Evolutionary conservation across 2,888 invertebrate genomes (phyloP), one percentile per base, ranked within the genome.

Genomic region (Malacosoma neustria): DNA sequence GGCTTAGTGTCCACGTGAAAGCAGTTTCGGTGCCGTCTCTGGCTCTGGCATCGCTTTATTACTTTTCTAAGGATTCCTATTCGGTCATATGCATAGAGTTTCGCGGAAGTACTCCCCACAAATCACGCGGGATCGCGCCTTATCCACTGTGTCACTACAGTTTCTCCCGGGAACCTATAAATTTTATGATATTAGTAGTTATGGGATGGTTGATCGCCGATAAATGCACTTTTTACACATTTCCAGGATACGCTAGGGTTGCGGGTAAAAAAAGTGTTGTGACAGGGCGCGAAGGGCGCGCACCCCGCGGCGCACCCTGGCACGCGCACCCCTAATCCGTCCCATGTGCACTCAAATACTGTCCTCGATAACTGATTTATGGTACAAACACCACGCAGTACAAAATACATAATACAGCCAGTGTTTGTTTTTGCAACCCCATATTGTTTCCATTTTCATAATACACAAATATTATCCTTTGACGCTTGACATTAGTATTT

Each of bases 81-180:
- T 22, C 3, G 6, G 2, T 9, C 2, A 22, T 3, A 22, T 2
- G 22, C 5, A 22, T 22, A 7, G n/a, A 22, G 22, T 5, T 22
- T 22, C 22, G 22, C 38, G 40, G 42, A 47, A 41, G 14, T 14
- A 37, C 35, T 45, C 40, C 4, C 22, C 22, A 22, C 22, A 22
- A 22, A 22, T 22, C 22, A 22, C 6, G 22, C 22, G 22, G 9
- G 34, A 4, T 12, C 29, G 29, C 29, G 14, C 22, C 34, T 14
- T 29, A 32, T 37, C 30, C 39, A 35, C 37, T 33, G 35, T 31
- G 30, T 40, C 38, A 37, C 29, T 36, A 34, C 50, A 42, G 46
- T 43, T 48, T 43, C 61, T 67, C 66, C 66, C 65, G 54, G 53
- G 72, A 73, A 68, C 54, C 64, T 37, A 72, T 73, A 63, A 69